Percentiles rank a stretch among this genome's conserved stretches.
These are phyloP conservation scores for Achlya flavicornis DNA, from an alignment of 2,888 invertebrate genomes.

Conservation along the genomic window DNA sequence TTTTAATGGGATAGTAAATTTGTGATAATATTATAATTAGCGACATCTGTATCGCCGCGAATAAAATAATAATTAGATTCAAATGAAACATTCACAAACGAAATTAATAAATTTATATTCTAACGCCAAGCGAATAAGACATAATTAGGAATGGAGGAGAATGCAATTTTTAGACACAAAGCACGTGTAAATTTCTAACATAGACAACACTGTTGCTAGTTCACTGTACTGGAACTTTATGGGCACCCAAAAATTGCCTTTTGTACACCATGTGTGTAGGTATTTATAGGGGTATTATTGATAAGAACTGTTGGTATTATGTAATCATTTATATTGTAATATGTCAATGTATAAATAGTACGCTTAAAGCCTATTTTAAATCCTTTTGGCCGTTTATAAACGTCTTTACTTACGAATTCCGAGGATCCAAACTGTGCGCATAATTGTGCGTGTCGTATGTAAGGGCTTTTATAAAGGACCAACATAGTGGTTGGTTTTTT, in stretches of 20 bases:
- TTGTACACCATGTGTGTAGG: constrained; percentile 2
- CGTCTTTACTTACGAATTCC: constrained; percentile 27
- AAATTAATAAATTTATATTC: background rate
- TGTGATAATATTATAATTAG: background rate
- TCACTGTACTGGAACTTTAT: no score
- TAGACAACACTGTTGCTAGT: no score
- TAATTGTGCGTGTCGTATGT: background rate
- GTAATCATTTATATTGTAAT: constrained; percentile 57
- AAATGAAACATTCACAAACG: background rate
- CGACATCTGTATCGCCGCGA: background rate
- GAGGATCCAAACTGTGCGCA: background rate
- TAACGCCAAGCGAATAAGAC: constrained; percentile 4
- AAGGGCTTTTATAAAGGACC: background rate
- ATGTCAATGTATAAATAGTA: constrained; percentile 56
- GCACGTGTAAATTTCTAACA: background rate
- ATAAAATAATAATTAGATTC: background rate
- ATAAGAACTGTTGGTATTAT: constrained; percentile 45
- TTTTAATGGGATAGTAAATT: background rate
- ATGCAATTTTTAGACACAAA: constrained; percentile 8
- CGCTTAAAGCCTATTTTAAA: constrained; percentile 45
- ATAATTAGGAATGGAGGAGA: background rate
- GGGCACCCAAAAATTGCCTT: background rate
- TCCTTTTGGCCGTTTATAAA: constrained; percentile 25
- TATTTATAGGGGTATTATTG: constrained; percentile 39
- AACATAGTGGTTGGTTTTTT: background rate